Evolutionary conservation across 2,113 vertebrate genomes (phyloP), one percentile per base, ranked within the genome.

Genomic region (Aspidoscelis tigris): DNA sequence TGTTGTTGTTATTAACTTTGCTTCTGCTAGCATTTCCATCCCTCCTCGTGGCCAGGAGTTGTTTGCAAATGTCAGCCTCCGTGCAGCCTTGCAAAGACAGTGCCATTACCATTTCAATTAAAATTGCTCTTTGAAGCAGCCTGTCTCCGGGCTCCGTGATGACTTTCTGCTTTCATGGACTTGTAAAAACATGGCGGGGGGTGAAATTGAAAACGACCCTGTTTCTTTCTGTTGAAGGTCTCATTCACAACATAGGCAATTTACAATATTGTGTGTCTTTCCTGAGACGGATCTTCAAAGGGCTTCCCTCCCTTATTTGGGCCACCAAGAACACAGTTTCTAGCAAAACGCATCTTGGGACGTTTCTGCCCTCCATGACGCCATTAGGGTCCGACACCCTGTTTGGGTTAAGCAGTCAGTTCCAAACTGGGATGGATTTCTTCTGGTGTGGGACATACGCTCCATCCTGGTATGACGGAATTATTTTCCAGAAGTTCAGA

Each of bases 41-140:
- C 12, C 39, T 33, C n/a, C 4, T 22, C 10, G 5, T 43, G 58
- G 33, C 39, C 55, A 64, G 43, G 47, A 83, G 47, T 44, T 0
- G 33, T 82, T 88, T n/a, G 44, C 24, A 75, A 64, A 87, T 0
- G n/a, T 47, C 1, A 39, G 81, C 44, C 70, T 80, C 26, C 4
- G 24, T 90, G 89, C 78, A 14, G 85, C 50, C 79, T 65, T 85
- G 78, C 70, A 82, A 90, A 88, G 81, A 64, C 83, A 72, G 11
- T 86, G 47, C 85, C 88, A 86, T 93, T 91, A 90, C 81, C n/a
- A 91, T 92, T 93, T 92, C 94, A 95, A 88, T 92, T 94, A 95
- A 94, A 92, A 91, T 92, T 90, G 81, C 71, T 93, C 93, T 95
- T 91, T 93, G 91, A 94, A 94, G 94, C 85, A 33, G 76, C 85